Conservation (phyloP, 2,797 vertebrate genomes). For the Varecia variegata region DNA sequence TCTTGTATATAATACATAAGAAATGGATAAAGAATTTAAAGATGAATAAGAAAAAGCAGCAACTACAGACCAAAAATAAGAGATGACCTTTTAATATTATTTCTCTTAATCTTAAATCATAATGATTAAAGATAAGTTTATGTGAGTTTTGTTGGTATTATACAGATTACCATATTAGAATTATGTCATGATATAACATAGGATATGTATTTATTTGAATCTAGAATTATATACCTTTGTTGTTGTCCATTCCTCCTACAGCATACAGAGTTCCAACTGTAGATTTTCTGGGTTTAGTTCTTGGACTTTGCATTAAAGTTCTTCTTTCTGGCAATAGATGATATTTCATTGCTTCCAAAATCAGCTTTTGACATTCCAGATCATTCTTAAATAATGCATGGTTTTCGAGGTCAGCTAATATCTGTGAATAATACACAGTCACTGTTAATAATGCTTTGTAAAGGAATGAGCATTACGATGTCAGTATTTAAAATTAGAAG, state of each 20-base stretch:
- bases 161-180: not conserved
- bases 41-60: not conserved
- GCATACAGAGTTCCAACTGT: slow-evolving; percentile 87
- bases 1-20: not conserved
- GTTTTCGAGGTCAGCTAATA: slow-evolving; percentile 88
- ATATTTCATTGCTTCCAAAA: slow-evolving; percentile 90
- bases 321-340: slow-evolving; percentile 88
- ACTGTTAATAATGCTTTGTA: slow-evolving; percentile 53
- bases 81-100: not conserved
- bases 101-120: not conserved
- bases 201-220: fast-evolving
- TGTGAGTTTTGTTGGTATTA: not conserved
- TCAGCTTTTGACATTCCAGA: slow-evolving; percentile 88
- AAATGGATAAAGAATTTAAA: not conserved
- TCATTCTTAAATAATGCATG: slow-evolving; percentile 88
- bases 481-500: not conserved
- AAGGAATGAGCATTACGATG: not conserved
- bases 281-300: slow-evolving; percentile 88
- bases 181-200: not conserved
- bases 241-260: slow-evolving; percentile 89
- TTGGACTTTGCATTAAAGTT: slow-evolving; percentile 88
- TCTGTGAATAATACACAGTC: slow-evolving; percentile 81
- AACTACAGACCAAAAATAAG: not conserved
- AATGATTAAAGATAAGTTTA: not conserved
- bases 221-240: slow-evolving; percentile 83